Conservation (phyloP, 2,888 invertebrate species). For the Carpatolechia fugitivella region DNA sequence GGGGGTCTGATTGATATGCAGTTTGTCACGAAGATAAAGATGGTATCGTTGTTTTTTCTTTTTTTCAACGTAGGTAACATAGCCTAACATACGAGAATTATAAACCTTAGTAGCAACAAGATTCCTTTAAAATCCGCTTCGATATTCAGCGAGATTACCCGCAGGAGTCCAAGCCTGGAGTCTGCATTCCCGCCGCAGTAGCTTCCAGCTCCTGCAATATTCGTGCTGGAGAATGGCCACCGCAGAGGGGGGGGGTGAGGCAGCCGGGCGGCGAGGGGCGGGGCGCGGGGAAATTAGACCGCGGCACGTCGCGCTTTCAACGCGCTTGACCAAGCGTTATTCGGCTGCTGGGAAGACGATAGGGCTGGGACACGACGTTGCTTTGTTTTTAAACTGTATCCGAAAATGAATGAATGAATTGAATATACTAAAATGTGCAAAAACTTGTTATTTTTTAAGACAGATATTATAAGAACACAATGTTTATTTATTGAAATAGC, state of each 20-base stretch:
- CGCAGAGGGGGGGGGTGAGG: constrained; percentile 15
- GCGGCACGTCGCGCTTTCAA: constrained; percentile 47
- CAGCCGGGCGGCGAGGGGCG: constrained; percentile 45
- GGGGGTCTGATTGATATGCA: too few relatives aligned
- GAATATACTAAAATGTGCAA: too few relatives aligned
- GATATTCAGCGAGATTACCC: constrained; percentile 9
- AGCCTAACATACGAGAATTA: too few relatives aligned
- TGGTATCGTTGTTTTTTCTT: too few relatives aligned
- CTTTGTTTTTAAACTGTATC: neutral
- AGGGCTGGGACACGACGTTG: constrained; percentile 12
- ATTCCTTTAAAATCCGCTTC: neutral
- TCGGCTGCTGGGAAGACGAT: constrained; percentile 67
- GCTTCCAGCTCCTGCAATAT: constrained; percentile 2
- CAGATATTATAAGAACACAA: too few relatives aligned
- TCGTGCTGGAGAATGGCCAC: constrained; percentile 5
- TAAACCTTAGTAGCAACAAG: too few relatives aligned
- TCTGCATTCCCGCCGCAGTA: constrained; percentile 1
- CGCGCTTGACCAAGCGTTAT: constrained; percentile 76
- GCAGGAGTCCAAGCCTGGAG: neutral
- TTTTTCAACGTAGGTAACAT: too few relatives aligned
- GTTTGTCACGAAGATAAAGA: too few relatives aligned
- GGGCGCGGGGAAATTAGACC: constrained; percentile 60
- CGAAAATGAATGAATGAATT: neutral
- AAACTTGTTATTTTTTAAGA: too few relatives aligned
- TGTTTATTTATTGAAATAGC: too few relatives aligned